Conservation (phyloP, 1,140 invertebrate genomes). For the Diploscapter pachys region DNA sequence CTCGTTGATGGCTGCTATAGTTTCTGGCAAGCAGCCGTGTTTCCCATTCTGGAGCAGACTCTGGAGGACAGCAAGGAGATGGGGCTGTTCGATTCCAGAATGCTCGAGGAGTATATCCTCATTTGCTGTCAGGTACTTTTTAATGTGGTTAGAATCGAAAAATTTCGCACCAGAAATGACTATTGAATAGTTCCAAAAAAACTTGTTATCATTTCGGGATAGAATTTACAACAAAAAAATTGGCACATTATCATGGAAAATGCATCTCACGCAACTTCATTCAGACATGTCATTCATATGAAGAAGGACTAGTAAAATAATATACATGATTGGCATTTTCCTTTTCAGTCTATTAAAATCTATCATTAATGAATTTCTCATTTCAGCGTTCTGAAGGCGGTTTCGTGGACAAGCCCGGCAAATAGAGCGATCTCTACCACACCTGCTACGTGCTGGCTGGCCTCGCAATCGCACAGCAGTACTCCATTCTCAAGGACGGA, state of each 20-base stretch:
- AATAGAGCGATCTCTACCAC: constrained; percentile 89
- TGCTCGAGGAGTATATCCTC: constrained; percentile 89
- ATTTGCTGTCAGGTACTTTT: constrained; percentile 80
- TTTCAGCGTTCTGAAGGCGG: constrained; percentile 67
- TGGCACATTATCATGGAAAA: no score
- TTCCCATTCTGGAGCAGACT: constrained; percentile 72
- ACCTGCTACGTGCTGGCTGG: constrained; percentile 93
- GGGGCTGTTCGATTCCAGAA: constrained; percentile 57
- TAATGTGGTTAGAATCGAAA: not conserved
- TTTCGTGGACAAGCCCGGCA: constrained; percentile 90
- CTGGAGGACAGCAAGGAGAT: constrained; percentile 54
- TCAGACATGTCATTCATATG: no score
- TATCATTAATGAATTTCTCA: no score
- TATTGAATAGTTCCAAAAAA: no score
- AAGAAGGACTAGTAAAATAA: no score
- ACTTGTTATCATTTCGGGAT: no score
- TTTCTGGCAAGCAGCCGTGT: constrained; percentile 91
- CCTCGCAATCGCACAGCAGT: constrained; percentile 78
- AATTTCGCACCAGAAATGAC: no score
- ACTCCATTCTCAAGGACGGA: no score
- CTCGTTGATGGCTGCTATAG: constrained; percentile 96
- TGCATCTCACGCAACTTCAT: no score
- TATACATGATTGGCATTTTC: no score
- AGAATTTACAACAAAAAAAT: no score
- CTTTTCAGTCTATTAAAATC: no score